A percentile compares a stretch with the other conserved stretches of the same genome.
Conservation (phyloP, 2,797 vertebrate species). For the Bucorvus abyssinicus region DNA sequence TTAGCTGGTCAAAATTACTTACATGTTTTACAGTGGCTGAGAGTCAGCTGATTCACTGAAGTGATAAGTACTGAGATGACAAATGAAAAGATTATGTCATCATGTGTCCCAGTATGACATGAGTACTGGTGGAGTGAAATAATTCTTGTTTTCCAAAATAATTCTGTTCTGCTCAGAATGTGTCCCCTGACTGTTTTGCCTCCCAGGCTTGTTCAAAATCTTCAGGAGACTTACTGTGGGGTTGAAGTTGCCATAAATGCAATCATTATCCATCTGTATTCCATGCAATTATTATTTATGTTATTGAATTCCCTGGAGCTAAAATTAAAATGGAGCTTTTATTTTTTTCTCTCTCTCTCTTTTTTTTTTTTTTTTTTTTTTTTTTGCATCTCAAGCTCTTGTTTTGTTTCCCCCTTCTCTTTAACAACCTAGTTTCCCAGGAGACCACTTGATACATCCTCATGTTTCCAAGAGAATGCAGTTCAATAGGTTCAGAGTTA, state of each 20-base stretch:
- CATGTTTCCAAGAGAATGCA: conserved; percentile 31
- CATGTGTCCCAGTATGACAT: not conserved
- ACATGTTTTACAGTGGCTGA: not conserved
- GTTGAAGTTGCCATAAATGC: not conserved
- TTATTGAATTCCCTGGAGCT: conserved; percentile 46
- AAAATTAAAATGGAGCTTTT: conserved; percentile 52
- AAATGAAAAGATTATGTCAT: not conserved
- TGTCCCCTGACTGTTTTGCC: not conserved
- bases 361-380: too few relatives aligned
- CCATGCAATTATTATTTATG: conserved; percentile 46
- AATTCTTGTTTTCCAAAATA: not conserved
- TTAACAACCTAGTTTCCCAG: conserved; percentile 45
- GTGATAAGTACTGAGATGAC: not conserved
- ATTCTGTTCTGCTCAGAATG: not conserved
- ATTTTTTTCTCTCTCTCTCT: too few relatives aligned
- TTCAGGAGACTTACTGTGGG: not conserved
- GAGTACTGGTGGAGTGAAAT: not conserved
- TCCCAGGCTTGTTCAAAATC: not conserved
- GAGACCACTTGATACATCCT: conserved; percentile 36
- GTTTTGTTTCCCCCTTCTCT: conserved; percentile 46
- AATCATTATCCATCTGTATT: conserved; percentile 49
- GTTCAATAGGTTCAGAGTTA: conserved; percentile 54
- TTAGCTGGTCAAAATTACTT: not conserved
- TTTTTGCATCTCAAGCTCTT: not conserved
- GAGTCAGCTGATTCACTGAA: not conserved